Evolutionary conservation across 2,113 vertebrate species (phyloP).

Genomic region (Pipa parva): DNA sequence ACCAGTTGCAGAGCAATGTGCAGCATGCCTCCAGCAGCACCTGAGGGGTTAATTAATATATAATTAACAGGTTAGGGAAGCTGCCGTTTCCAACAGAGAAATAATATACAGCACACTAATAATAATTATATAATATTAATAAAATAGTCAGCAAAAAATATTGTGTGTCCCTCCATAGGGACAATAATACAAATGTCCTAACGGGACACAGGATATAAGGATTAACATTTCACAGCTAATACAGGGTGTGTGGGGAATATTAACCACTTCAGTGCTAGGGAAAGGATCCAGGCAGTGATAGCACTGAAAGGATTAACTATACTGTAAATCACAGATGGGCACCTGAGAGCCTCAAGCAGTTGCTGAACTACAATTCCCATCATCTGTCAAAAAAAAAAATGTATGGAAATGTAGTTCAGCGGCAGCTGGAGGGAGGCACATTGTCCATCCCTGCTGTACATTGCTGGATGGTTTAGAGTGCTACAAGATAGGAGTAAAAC

Average conservation of each 20-base stretch:
- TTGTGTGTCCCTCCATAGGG: neutral
- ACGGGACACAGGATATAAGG: constrained; percentile 4
- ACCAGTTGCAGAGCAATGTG: neutral
- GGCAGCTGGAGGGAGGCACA: too few relatives aligned
- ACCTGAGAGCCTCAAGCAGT: too few relatives aligned
- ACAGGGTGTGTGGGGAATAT: neutral
- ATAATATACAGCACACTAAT: constrained; percentile 33
- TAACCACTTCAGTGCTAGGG: constrained; percentile 31
- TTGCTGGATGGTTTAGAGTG: constrained; percentile 3
- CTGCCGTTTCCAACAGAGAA: constrained; percentile 28
- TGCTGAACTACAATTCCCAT: too few relatives aligned
- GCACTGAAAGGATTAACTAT: constrained; percentile 12
- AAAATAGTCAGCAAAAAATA: constrained; percentile 8
- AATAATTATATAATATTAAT: constrained; percentile 34
- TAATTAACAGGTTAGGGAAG: constrained; percentile 31
- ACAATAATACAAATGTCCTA: constrained; percentile 25
- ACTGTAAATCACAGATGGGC: too few relatives aligned
- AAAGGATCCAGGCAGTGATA: constrained; percentile 5
- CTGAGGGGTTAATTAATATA: constrained; percentile 22
- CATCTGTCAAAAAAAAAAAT: too few relatives aligned
- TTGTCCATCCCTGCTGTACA: neutral
- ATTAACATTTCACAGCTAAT: constrained; percentile 12
- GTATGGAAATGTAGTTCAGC: too few relatives aligned
- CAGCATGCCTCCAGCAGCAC: neutral
- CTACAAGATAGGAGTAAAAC: constrained; percentile 21